phyloP scores from a whole-genome alignment of 1,140 invertebrate species.

The Luehdorfia chinensis region DNA sequence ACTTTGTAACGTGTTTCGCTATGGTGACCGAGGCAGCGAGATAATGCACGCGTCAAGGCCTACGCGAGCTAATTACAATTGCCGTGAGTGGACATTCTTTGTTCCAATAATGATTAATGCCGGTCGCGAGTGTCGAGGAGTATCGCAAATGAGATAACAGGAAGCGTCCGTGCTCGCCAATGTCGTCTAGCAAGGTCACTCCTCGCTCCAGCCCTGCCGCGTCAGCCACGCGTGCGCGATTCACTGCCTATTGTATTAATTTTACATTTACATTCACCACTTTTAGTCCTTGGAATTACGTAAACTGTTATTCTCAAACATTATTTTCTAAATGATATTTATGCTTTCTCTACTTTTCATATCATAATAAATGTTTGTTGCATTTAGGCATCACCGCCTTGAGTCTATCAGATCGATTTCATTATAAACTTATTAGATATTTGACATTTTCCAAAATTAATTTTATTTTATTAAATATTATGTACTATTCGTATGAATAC shows the following conservation, averaged over 20 bases:
- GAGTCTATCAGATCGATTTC: neutral
- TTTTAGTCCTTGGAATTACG: neutral
- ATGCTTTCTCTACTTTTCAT: too few relatives aligned
- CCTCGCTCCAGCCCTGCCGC: constrained; percentile 5
- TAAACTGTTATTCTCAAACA: too few relatives aligned
- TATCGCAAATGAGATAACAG: constrained; percentile 68
- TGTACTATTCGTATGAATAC: neutral
- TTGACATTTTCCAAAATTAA: constrained; percentile 3
- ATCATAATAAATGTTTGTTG: too few relatives aligned
- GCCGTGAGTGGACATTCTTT: constrained; percentile 75
- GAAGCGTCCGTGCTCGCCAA: constrained; percentile 63
- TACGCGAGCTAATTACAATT: constrained; percentile 72
- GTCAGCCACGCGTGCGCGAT: constrained; percentile 6
- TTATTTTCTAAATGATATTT: too few relatives aligned
- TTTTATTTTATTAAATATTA: constrained; percentile 5
- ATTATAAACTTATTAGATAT: constrained; percentile 3
- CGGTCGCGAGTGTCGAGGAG: constrained; percentile 56
- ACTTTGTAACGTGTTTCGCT: constrained; percentile 58
- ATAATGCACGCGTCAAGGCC: constrained; percentile 64
- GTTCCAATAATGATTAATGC: constrained; percentile 73
- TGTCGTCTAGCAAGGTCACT: constrained; percentile 56
- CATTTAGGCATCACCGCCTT: too few relatives aligned
- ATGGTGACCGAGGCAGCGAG: constrained; percentile 56
- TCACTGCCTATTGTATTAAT: constrained; percentile 12
- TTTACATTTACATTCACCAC: neutral